phyloP scores from a whole-genome alignment of 1,140 invertebrate species.

The Drosophila pseudoananassae region DNA sequence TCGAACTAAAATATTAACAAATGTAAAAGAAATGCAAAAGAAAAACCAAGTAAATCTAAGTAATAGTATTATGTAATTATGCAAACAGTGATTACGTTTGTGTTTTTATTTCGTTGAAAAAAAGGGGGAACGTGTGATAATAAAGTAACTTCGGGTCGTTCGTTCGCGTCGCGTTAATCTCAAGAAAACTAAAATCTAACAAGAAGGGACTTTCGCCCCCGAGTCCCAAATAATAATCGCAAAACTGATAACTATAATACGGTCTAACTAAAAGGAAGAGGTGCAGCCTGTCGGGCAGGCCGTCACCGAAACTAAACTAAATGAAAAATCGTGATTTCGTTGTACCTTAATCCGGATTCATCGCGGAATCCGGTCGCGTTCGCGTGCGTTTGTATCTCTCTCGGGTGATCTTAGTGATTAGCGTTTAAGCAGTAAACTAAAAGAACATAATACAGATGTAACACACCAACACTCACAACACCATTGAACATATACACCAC shows the following conservation, averaged over 20 bases:
- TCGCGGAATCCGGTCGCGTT: conserved; percentile 84
- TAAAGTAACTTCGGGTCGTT: conserved; percentile 81
- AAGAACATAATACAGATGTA: conserved; percentile 26
- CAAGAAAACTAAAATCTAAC: conserved; percentile 45
- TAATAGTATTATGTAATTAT: conserved; percentile 77
- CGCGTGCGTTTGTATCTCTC: conserved; percentile 84
- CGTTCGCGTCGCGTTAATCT: conserved; percentile 80
- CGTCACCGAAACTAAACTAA: conserved; percentile 35
- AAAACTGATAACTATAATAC: conserved; percentile 49
- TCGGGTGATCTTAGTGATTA: conserved; percentile 84
- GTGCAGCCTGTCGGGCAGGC: conserved; percentile 9
- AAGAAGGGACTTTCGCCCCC: conserved; percentile 82
- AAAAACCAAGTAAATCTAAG: conserved; percentile 69
- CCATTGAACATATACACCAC: conserved; percentile 36
- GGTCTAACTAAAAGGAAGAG: conserved; percentile 40
- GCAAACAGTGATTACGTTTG: conserved; percentile 62
- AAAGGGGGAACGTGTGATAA: conserved; percentile 80
- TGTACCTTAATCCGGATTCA: conserved; percentile 84
- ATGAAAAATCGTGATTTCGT: conserved; percentile 84
- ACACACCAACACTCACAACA: conserved; percentile 37
- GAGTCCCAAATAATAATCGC: conserved; percentile 73
- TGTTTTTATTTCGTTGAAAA: conserved; percentile 61
- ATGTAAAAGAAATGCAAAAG: conserved; percentile 30
- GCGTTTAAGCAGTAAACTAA: conserved; percentile 70
- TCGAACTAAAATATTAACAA: conserved; percentile 28